Conservation (phyloP, 2,888 invertebrate species). For the Automeris io region DNA sequence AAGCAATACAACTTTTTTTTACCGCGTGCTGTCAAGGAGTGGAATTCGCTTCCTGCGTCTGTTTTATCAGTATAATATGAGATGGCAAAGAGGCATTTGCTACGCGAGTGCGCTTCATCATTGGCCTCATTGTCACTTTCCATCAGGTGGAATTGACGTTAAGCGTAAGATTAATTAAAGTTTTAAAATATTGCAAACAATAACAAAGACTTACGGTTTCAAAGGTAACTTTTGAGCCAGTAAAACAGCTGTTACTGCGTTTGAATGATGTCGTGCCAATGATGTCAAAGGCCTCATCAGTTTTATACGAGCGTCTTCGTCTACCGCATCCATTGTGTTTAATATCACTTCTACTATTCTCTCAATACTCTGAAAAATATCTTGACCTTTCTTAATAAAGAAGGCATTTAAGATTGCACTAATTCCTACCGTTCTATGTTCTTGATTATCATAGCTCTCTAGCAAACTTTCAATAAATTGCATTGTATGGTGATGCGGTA, state of each 20-base stretch:
- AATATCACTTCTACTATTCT: slow-evolving; percentile 80
- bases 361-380: slow-evolving; percentile 82
- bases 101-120: too few relatives aligned
- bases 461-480: slow-evolving; percentile 83
- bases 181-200: too few relatives aligned
- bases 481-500: slow-evolving; percentile 85
- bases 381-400: slow-evolving; percentile 84
- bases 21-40: too few relatives aligned
- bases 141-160: too few relatives aligned
- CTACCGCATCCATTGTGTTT: slow-evolving; percentile 75
- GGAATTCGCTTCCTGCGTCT: too few relatives aligned
- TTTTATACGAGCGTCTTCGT: slow-evolving; percentile 38
- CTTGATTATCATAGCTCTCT: slow-evolving; percentile 82
- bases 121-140: too few relatives aligned
- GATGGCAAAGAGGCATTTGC: too few relatives aligned
- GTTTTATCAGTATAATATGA: too few relatives aligned
- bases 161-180: too few relatives aligned
- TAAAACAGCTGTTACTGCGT: slow-evolving; percentile 84
- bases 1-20: too few relatives aligned
- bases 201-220: slow-evolving; percentile 79
- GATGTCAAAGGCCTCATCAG: slow-evolving; percentile 81
- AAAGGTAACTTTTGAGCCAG: slow-evolving; percentile 86
- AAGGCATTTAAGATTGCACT: slow-evolving; percentile 84
- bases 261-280: slow-evolving; percentile 87
- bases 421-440: slow-evolving; percentile 83